These are phyloP conservation scores for Electrona antarctica DNA, from an alignment of 2,113 vertebrate species.

Conservation along the genomic window DNA sequence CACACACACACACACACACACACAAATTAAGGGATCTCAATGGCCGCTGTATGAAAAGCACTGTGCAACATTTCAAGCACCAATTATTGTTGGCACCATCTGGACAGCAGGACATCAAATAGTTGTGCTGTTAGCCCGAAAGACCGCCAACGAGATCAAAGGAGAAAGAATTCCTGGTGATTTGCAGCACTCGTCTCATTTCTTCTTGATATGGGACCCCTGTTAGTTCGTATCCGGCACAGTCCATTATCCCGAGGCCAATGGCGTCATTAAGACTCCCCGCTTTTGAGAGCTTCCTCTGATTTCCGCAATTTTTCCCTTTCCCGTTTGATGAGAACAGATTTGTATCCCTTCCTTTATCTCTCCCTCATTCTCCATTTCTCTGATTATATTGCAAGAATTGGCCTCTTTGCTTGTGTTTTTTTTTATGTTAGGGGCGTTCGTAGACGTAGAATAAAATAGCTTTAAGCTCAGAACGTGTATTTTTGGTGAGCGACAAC, in stretches of 20 bases:
- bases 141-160: slow-evolving; percentile 28
- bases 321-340: slow-evolving; percentile 34
- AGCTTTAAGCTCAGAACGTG: too few relatives aligned
- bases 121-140: slow-evolving; percentile 4
- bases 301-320: slow-evolving; percentile 15
- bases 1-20: slow-evolving; percentile 14
- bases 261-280: slow-evolving; percentile 6
- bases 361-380: neutral
- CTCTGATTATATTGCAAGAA: neutral
- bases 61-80: slow-evolving; percentile 42
- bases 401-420: slow-evolving; percentile 6
- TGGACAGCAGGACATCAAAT: slow-evolving; percentile 43
- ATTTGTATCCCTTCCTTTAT: neutral
- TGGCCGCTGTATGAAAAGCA: slow-evolving; percentile 38
- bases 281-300: slow-evolving; percentile 16
- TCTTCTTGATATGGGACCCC: slow-evolving; percentile 24
- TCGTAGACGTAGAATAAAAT: too few relatives aligned
- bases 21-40: neutral
- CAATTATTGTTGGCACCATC: slow-evolving; percentile 51
- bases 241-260: slow-evolving; percentile 20
- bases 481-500: too few relatives aligned
- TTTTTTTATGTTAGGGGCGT: slow-evolving; percentile 17
- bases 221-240: slow-evolving; percentile 11
- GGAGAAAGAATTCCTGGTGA: slow-evolving; percentile 4
- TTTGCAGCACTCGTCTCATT: slow-evolving; percentile 28